phyloP scores from a whole-genome alignment of 2,113 vertebrate genomes.

The Apus apus region DNA sequence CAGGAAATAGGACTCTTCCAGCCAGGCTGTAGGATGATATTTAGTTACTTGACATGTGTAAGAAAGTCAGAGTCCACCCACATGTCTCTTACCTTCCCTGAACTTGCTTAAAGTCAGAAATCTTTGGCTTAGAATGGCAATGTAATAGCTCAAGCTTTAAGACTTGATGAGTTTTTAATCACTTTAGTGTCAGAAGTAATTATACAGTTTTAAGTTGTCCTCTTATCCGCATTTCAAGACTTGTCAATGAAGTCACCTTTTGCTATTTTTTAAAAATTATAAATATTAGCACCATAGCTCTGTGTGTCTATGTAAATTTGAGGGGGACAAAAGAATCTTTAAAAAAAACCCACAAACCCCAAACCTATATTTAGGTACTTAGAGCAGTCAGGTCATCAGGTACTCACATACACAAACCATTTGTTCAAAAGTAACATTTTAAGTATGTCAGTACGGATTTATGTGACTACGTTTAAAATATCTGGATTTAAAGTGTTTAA shows the following conservation, averaged over 20 bases:
- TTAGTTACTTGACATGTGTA: not conserved
- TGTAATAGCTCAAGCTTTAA: conserved; percentile 50
- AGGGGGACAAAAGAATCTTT: not conserved
- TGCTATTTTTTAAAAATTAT: not conserved
- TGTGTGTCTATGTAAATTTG: not conserved
- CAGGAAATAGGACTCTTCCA: not conserved
- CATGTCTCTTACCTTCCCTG: conserved; percentile 46
- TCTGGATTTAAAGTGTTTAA: not conserved
- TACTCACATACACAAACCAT: not conserved
- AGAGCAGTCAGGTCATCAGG: not conserved
- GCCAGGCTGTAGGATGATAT: not conserved
- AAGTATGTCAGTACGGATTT: not conserved
- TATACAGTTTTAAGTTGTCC: conserved; percentile 9
- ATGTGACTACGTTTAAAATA: not conserved
- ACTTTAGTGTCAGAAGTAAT: conserved; percentile 55
- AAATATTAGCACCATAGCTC: not conserved
- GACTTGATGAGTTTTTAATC: conserved; percentile 49
- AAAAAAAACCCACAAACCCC: rapidly evolving
- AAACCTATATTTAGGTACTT: not conserved
- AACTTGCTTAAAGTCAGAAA: conserved; percentile 59
- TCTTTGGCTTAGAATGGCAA: conserved; percentile 52
- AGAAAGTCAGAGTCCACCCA: not conserved
- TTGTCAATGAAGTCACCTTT: conserved; percentile 16
- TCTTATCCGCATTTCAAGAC: conserved; percentile 23
- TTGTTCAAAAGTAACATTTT: not conserved